Evolutionary conservation across 2,113 vertebrate species (phyloP), one percentile per base, ranked within the genome.

Genomic region (Semicossyphus pulcher): DNA sequence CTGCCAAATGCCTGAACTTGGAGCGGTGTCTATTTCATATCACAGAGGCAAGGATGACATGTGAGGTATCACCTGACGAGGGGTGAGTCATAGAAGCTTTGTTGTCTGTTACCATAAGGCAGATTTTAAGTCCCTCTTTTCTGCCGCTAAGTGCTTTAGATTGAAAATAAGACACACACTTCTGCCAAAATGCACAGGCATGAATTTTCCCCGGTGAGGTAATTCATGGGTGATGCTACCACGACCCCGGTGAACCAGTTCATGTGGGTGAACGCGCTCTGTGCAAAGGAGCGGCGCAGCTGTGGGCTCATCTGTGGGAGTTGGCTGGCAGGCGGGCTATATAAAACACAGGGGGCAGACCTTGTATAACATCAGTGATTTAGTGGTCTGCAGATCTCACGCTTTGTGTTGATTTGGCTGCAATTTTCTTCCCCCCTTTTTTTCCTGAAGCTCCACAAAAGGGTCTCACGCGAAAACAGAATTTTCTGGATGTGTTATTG

Each of bases 301-400:
- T 83, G 78, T 76, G 72, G 80, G 90, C 80, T 85, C 82, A 81
- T 89, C 90, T 81, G 90, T 88, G 71, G 75, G 84, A 93, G 81
- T 86, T 89, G 91, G 88, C 90, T 32, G 80, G 84, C 84, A 78
- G 52, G 25, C 72, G 37, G 52, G 83, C 85, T 84, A 81, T 88
- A 85, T 91, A 90, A 91, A 89, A 90, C 90, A 89, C 85, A 79
- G 79, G 85, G 91, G 92, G 90, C 87, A 92, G 83, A 69, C 78
- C 81, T 90, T 94, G 91, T 93, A 92, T 91, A 93, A 92, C 88
- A 90, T 86, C 69, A 68, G 77, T 93, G 92, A 94, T 94, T 93
- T 93, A 93, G 77, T 91, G 86, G 87, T 83, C 85, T 88, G 85
- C 68, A 86, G 81, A 91, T 86, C 86, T 89, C 89, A 92, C 57